Conservation (phyloP, 1,140 invertebrate species). For the Daktulosphaira vitifoliae region DNA sequence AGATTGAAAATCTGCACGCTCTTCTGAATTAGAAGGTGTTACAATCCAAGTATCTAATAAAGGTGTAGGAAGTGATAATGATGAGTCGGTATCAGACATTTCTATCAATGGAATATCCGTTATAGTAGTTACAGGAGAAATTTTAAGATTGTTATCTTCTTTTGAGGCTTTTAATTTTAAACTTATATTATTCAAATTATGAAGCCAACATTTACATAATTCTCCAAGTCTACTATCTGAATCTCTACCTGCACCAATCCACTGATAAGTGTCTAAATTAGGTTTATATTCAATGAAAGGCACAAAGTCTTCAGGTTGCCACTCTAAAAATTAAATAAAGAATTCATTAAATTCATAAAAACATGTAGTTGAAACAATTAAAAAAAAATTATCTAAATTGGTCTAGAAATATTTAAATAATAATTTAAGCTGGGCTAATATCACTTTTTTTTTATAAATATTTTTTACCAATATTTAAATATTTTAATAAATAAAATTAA, state of each 20-base stretch:
- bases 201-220: conserved; percentile 63
- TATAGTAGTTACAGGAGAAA: not conserved
- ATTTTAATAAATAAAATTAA: no score
- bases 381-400: not conserved
- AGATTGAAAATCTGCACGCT: conserved; percentile 66
- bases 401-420: not conserved
- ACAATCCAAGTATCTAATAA: conserved; percentile 56
- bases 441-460: no score
- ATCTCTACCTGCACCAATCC: conserved; percentile 91
- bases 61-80: conserved; percentile 49
- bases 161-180: conserved; percentile 16
- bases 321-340: conserved; percentile 42
- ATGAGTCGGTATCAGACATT: conserved; percentile 15
- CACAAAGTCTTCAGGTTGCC: conserved; percentile 79
- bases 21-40: conserved; percentile 62
- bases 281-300: conserved; percentile 87
- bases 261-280: conserved; percentile 65
- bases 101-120: conserved; percentile 4
- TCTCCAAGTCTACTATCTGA: conserved; percentile 67
- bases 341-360: not conserved
- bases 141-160: not conserved
- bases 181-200: conserved; percentile 23
- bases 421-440: no score
- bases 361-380: not conserved
- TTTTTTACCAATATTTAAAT: no score